Evolutionary conservation across 2,888 invertebrate genomes (phyloP).

Genomic region (Drosophila gaucha): DNA sequence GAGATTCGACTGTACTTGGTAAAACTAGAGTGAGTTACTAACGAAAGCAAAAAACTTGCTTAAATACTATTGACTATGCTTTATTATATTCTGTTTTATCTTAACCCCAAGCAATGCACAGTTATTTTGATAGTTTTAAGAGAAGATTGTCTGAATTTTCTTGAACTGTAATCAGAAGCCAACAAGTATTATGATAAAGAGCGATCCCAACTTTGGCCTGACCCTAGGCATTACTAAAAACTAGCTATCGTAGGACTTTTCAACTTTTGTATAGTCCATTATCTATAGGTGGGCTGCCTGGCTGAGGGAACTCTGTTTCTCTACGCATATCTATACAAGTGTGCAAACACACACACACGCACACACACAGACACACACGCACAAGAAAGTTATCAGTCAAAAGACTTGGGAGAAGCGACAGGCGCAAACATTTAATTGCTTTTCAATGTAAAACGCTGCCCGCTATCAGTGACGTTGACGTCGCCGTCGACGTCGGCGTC

Average conservation of each 20-base stretch:
- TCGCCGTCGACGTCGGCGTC: conserved; percentile 28
- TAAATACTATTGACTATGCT: too few relatives aligned
- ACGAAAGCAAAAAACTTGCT: too few relatives aligned
- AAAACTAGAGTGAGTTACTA: too few relatives aligned
- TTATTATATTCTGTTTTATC: too few relatives aligned
- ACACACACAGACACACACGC: conserved; percentile 5
- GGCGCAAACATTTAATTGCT: conserved; percentile 74
- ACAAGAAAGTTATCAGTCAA: conserved; percentile 53
- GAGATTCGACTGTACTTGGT: too few relatives aligned
- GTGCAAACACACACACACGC: conserved; percentile 41
- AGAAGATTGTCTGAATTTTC: too few relatives aligned
- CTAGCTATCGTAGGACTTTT: not conserved
- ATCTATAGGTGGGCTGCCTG: not conserved
- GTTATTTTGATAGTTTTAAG: too few relatives aligned
- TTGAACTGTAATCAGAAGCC: too few relatives aligned
- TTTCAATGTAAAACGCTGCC: conserved; percentile 73
- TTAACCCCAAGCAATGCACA: too few relatives aligned
- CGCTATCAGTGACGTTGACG: conserved; percentile 49
- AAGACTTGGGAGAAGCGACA: conserved; percentile 61
- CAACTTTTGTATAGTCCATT: not conserved
- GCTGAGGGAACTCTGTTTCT: not conserved
- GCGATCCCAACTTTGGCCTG: too few relatives aligned
- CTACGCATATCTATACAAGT: conserved; percentile 49
- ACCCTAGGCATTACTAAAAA: too few relatives aligned
- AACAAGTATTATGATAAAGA: too few relatives aligned